Percentiles rank a stretch among this genome's conserved stretches.
phyloP scores from a whole-genome alignment of 2,888 invertebrate genomes.

The Coelopa pilipes region DNA sequence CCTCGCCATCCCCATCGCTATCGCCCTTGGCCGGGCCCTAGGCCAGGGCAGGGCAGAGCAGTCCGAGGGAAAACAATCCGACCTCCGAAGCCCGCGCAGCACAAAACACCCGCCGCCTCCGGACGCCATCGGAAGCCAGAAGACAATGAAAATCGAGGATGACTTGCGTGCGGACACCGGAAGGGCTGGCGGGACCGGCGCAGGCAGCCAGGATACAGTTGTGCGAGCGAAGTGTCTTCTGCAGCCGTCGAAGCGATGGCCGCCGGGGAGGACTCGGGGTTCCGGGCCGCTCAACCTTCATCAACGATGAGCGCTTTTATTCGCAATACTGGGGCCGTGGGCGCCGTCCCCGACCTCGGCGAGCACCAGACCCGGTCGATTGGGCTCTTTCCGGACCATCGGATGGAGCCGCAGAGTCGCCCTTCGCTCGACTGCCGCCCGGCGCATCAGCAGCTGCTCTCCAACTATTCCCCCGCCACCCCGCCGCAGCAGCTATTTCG shows the following conservation, averaged over 20 bases:
- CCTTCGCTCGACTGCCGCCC: no score
- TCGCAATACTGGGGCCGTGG: no score
- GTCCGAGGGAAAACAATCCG: neutral
- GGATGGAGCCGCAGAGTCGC: no score
- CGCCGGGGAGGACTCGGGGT: neutral
- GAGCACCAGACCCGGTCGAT: no score
- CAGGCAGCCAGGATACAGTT: neutral
- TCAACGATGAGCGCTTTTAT: neutral
- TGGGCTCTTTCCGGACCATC: no score
- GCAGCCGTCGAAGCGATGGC: conserved; percentile 6
- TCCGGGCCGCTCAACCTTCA: neutral
- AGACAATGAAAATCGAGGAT: conserved; percentile 31
- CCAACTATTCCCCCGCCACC: neutral
- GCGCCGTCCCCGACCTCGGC: no score
- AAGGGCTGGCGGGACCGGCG: neutral
- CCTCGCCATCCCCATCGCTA: neutral
- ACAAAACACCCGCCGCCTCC: conserved; percentile 1
- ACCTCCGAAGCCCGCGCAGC: neutral
- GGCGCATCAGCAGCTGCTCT: no score
- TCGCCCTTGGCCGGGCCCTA: neutral
- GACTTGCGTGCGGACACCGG: neutral
- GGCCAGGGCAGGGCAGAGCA: neutral
- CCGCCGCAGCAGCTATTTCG: neutral
- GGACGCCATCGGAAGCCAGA: conserved; percentile 2
- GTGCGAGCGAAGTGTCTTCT: conserved; percentile 13